These are phyloP conservation scores for Lasius platythorax DNA, from an alignment of 2,888 invertebrate species.

Conservation along the genomic window DNA sequence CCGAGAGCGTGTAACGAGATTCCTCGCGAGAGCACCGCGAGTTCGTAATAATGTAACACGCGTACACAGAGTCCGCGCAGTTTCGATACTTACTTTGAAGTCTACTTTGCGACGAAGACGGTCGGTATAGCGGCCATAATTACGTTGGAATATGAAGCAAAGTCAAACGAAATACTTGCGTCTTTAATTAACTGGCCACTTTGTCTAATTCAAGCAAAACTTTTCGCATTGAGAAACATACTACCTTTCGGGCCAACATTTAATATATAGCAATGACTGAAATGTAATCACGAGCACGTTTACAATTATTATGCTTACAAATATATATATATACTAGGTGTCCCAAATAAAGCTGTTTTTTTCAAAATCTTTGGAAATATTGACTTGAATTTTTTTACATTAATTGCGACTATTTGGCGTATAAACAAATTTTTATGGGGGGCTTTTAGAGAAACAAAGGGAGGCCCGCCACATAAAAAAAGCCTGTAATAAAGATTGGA, in stretches of 20 bases:
- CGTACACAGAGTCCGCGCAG: background rate
- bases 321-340: background rate
- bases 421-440: too few species aligned
- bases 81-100: constrained; percentile 7
- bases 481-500: background rate
- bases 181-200: constrained; percentile 18
- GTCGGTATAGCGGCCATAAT: background rate
- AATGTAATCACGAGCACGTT: constrained; percentile 1
- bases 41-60: background rate
- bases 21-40: background rate
- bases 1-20: background rate
- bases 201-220: constrained; percentile 2
- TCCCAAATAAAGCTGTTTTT: too few species aligned
- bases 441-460: too few species aligned
- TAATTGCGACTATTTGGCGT: too few species aligned
- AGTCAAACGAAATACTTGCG: constrained; percentile 20
- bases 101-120: background rate
- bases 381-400: too few species aligned
- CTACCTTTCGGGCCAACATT: background rate
- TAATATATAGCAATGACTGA: background rate
- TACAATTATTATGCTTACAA: background rate
- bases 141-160: background rate
- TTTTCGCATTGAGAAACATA: constrained; percentile 11
- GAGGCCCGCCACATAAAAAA: background rate
- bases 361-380: too few species aligned